Base-by-base conservation (phyloP, 2,888 invertebrate species). In the Monoplex corrugatus region DNA sequence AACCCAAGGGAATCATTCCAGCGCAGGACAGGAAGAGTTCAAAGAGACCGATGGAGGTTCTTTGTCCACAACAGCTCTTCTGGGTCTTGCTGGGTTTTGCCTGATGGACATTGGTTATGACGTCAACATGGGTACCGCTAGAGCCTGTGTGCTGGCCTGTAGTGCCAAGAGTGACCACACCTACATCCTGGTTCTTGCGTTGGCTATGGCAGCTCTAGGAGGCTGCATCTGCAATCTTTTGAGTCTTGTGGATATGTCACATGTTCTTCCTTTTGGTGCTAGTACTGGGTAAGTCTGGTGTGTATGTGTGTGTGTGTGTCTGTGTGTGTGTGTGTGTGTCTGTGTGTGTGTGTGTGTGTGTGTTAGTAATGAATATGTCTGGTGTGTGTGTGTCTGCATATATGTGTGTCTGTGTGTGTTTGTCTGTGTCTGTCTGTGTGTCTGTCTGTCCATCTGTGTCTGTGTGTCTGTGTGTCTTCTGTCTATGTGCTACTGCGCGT, bases 221-320 rank as follows among this genome's bases (percentile, higher is more conserved):
- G 85, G 85, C 85, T 85, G 63, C n/a, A 68, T 85, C 85, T 63
- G n/a, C 63, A n/a, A 28, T 8, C 32, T 57, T 23, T 28, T 85
- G 32, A 68, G 85, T 6, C 57, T 23, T 43, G 35, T 85, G 38
- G 85, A 72, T 45, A 72, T 90, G 40, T 85, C 87, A 16, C 85
- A 85, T 35, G 45, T 43, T 16, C 44, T 75, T 35, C 72, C 0
- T 19, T 35, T 72, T 0, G 72, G 72, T 72, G 72, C 0, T 38
- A 35, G 72, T 19, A 0, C 8, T 35, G 72, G 72, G 72, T 72
- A 19, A 72, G 72, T 50, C 10, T 50, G 19, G 8, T 8, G 50
- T 50, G 19, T 8, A 19, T 50, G 50, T 50, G 50, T 50, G 50
- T 50, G 50, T 50, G 50, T 50, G n/a, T n/a, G n/a, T n/a, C n/a